phyloP scores from a whole-genome alignment of 2,888 invertebrate genomes.

The Dasysyrphus albostriatus region DNA sequence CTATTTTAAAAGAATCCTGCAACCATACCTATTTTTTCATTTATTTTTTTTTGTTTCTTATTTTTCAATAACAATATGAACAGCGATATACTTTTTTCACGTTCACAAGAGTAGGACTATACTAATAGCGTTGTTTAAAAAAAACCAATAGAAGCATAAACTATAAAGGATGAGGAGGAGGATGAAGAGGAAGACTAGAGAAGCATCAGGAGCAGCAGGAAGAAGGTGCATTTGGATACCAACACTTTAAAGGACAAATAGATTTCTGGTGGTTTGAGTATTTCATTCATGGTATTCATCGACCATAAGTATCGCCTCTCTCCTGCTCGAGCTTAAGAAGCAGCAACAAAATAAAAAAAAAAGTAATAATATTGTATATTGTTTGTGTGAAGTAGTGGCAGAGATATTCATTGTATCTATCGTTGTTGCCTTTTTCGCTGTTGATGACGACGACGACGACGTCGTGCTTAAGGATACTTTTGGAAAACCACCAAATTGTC shows the following conservation, averaged over 20 bases:
- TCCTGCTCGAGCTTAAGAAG: not conserved
- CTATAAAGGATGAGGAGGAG: not conserved
- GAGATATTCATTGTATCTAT: slow-evolving; percentile 35
- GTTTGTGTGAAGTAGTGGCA: slow-evolving; percentile 60
- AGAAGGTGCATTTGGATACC: slow-evolving; percentile 41
- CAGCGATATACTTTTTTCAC: slow-evolving; percentile 60
- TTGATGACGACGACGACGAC: slow-evolving; percentile 15
- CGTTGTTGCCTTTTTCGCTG: slow-evolving; percentile 36
- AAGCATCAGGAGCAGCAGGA: not conserved
- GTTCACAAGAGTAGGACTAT: slow-evolving; percentile 55
- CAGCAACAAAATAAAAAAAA: slow-evolving; percentile 12
- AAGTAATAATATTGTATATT: slow-evolving; percentile 52
- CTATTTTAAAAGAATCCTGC: slow-evolving; percentile 30
- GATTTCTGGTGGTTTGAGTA: slow-evolving; percentile 69
- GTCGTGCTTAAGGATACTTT: slow-evolving; percentile 62
- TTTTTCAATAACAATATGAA: slow-evolving; percentile 65
- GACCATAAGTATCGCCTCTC: slow-evolving; percentile 70
- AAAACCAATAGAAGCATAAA: not conserved
- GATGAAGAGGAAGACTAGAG: not conserved
- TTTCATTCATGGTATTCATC: slow-evolving; percentile 72
- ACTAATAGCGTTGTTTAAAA: slow-evolving; percentile 52
- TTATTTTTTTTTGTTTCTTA: slow-evolving; percentile 12
- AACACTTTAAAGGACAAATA: slow-evolving; percentile 64
- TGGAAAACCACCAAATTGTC: slow-evolving; percentile 74
- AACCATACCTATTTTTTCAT: slow-evolving; percentile 6